Conservation (phyloP, 2,113 vertebrate genomes). For the Tonatia bakeri region DNA sequence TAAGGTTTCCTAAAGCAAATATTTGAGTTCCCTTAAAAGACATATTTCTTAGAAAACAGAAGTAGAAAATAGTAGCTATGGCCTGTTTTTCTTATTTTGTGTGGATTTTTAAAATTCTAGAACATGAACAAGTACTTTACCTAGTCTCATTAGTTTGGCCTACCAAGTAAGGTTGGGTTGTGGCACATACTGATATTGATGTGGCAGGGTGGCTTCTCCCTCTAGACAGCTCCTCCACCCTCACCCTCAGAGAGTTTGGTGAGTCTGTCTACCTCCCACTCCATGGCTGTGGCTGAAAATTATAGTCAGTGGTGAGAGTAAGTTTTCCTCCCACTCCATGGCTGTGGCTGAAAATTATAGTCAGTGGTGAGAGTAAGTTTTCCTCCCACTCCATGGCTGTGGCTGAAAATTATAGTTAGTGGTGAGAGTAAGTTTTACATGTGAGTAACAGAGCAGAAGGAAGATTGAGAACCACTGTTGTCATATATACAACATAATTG, state of each 20-base stretch:
- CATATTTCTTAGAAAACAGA: slow-evolving; percentile 3
- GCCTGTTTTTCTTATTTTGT: slow-evolving; percentile 21
- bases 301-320: neutral
- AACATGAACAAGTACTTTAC: neutral
- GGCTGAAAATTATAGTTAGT: neutral
- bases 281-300: neutral
- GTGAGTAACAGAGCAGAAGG: neutral
- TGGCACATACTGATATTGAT: neutral
- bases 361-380: neutral
- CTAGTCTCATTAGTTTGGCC: neutral
- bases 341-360: neutral
- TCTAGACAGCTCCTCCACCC: neutral
- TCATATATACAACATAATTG: neutral
- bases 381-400: neutral
- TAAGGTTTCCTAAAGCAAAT: slow-evolving; percentile 19
- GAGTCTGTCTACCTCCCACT: neutral
- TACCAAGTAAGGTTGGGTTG: neutral
- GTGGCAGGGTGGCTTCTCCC: neutral
- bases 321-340: neutral
- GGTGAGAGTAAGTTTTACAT: neutral
- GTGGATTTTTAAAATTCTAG: slow-evolving; percentile 6
- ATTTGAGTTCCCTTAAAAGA: neutral
- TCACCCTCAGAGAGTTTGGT: neutral
- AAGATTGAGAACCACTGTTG: neutral
- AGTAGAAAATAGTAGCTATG: neutral